Evolutionary conservation across 2,113 vertebrate genomes (phyloP), one percentile per base, ranked within the genome.

Genomic region (Cichladusa arquata): DNA sequence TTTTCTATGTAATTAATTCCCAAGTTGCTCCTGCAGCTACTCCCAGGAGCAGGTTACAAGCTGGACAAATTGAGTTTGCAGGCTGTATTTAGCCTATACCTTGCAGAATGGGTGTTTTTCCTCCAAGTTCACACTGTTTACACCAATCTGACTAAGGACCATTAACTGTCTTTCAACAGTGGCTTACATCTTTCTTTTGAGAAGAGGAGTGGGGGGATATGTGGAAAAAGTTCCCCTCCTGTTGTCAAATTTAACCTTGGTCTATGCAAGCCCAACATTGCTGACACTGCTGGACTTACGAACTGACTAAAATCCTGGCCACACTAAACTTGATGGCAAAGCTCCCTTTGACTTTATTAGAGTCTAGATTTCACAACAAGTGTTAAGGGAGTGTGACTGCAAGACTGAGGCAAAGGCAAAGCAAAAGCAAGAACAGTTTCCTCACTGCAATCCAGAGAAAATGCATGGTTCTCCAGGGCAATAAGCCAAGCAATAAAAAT

Each of bases 351-450:
- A 73, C 56, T 91, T 83, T 51, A 81, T 33, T 26, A 81, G 40
- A 74, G n/a, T 31, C 56, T 64, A 47, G 51, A 90, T 95, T 97
- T 96, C 93, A 81, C 88, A 93, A 95, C 24, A 67, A 60, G 53
- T 14, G 48, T 65, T 88, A 42, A 83, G 48, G 51, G 72, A 90
- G 16, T 64, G 44, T 60, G 51, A 48, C 86, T 71, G 56, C 38
- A 86, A 84, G 87, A 86, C 82, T 86, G 91, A 96, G 92, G 76
- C 82, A 96, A 96, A 95, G 74, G 81, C 82, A 84, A 94, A 92
- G 34, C 31, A 78, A 86, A 88, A 88, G 60, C 53, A 85, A 65
- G 44, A 88, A 65, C 0, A 0, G 31, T 76, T 90, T 83, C 45
- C 15, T 80, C 50, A 73, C 33, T 62, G 34, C 62, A 77, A 11